These are phyloP conservation scores for Malacosoma neustria DNA, from an alignment of 2,888 invertebrate species.

Conservation along the genomic window DNA sequence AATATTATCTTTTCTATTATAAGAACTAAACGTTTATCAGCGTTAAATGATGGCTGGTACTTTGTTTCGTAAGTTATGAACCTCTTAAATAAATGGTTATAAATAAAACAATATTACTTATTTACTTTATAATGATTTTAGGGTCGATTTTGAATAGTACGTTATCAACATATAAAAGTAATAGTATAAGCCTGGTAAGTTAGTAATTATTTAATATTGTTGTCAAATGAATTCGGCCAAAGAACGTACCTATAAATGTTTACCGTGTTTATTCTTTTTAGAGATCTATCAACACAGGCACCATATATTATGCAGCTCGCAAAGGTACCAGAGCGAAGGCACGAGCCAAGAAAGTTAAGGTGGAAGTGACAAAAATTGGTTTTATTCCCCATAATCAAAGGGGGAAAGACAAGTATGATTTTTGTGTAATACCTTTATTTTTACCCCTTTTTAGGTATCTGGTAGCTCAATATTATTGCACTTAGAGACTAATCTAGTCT, in stretches of 20 bases:
- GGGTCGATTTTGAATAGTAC: conserved; percentile 43
- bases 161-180: conserved; percentile 36
- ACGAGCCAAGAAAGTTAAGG: conserved; percentile 84
- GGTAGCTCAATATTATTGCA: too few relatives aligned
- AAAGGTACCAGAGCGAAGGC: conserved; percentile 88
- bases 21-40: too few relatives aligned
- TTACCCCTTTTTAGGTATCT: too few relatives aligned
- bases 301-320: conserved; percentile 82
- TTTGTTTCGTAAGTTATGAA: conserved; percentile 50
- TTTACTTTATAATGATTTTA: conserved; percentile 27
- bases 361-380: conserved; percentile 83
- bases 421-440: too few relatives aligned
- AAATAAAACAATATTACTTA: conserved; percentile 1
- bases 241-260: too few relatives aligned
- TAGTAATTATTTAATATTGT: too few relatives aligned
- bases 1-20: too few relatives aligned
- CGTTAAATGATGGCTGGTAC: conserved; percentile 48
- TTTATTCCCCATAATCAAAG: conserved; percentile 83
- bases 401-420: conserved; percentile 47
- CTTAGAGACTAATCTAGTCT: too few relatives aligned
- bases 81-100: too few relatives aligned
- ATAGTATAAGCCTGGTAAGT: conserved; percentile 42
- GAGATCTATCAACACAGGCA: conserved; percentile 71
- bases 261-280: conserved; percentile 33
- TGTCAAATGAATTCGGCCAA: too few relatives aligned